These are phyloP conservation scores for Oriolus oriolus DNA, from an alignment of 2,113 vertebrate species.

Conservation along the genomic window DNA sequence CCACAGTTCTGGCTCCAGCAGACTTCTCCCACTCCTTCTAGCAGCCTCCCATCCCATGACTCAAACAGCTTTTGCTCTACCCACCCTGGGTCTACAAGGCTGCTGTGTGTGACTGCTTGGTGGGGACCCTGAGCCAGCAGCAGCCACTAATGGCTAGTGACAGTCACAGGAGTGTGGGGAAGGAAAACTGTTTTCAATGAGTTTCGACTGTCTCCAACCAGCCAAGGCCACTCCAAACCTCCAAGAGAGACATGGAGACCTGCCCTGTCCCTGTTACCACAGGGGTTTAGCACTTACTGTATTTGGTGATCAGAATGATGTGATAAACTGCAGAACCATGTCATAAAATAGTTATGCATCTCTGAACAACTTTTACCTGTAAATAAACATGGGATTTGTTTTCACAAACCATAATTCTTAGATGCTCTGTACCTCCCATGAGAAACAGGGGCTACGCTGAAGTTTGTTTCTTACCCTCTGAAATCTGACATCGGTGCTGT, in stretches of 20 bases:
- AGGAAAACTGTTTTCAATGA: neutral
- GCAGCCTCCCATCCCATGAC: accelerated
- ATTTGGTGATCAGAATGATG: neutral
- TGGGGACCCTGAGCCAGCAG: accelerated
- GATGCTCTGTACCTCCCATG: neutral
- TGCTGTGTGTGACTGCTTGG: no score
- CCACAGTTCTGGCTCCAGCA: neutral
- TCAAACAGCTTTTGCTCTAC: neutral
- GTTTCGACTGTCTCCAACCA: neutral
- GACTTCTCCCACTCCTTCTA: neutral
- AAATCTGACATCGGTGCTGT: neutral
- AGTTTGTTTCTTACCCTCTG: neutral
- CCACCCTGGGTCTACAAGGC: accelerated
- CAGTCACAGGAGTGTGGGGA: neutral
- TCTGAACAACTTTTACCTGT: neutral
- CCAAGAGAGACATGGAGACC: accelerated
- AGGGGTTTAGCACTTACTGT: neutral
- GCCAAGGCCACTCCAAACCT: neutral
- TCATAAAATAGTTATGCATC: neutral
- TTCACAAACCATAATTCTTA: neutral
- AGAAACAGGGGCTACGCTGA: neutral
- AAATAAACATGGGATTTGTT: neutral
- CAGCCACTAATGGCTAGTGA: accelerated
- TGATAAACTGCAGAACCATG: neutral
- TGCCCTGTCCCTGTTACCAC: neutral